Evolutionary conservation across 1,140 invertebrate genomes (phyloP), one percentile per base, ranked within the genome.

Genomic region (Aphelinus certus): DNA sequence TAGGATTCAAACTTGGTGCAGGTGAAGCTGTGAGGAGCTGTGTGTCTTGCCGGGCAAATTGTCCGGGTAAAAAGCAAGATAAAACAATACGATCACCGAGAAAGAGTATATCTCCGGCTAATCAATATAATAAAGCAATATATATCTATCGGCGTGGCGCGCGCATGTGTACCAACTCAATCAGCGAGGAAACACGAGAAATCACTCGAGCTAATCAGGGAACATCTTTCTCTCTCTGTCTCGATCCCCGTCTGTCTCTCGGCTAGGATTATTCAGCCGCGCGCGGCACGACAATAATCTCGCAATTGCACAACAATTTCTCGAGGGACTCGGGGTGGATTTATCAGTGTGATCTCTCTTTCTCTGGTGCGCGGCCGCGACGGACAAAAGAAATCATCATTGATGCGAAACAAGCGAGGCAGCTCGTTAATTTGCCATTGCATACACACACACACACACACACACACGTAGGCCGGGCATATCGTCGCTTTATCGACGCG

Each of bases 291-390:
- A 53, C 58, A 63, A 68, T 45, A 57, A 73, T 62, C 65, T 63
- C 7, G 58, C 51, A 51, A 68, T 74, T 68, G 47, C 51, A 53
- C 49, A 74, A 68, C 48, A 56, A 67, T 74, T 74, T 49, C 43
- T 45, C n/a, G 65, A 58, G 10, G 58, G 9, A 49, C 43, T 51
- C n/a, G 1, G 26, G 26, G 26, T 26, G 26, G 26, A 48, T 55
- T 63, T 69, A 74, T 26, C 26, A 26, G 26, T 26, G 26, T 26
- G 26, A 26, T 74, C 73, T 68, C 43, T 56, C 70, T 65, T 51
- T 7, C 10, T 5, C 3, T n/a, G 2, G 0, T 42, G 26, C 10
- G 0, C 42, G 26, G 60, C 26, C 26, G 26, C 26, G 26, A 26
- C 26, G 26, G 26, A 26, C 26, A 26, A 26, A 65, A 49, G 42